Evolutionary conservation across 2,797 vertebrate species (phyloP).

Genomic region (Morelia viridis): DNA sequence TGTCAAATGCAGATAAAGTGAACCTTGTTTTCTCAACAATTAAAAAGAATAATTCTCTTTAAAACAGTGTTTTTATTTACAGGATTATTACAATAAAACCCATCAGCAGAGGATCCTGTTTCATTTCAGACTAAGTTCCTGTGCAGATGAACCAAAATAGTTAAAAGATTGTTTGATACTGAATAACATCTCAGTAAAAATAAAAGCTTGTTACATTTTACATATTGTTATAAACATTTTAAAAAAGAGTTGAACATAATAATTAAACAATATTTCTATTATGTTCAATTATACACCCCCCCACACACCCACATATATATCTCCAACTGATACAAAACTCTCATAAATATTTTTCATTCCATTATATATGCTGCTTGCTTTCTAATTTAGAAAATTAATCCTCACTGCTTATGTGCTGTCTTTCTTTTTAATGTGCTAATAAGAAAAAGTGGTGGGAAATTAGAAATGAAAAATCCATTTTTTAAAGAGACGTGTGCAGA

Average conservation of each 20-base stretch:
- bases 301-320: background rate
- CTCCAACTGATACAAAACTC: background rate
- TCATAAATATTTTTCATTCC: conserved; percentile 18
- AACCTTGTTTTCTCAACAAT: background rate
- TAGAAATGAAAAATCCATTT: conserved; percentile 18
- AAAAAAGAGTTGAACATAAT: background rate
- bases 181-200: background rate
- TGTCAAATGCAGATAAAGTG: background rate
- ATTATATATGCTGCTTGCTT: background rate
- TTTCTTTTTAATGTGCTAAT: conserved; percentile 19
- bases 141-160: background rate
- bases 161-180: conserved; percentile 14
- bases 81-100: background rate
- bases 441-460: conserved; percentile 41
- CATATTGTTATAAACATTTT: background rate
- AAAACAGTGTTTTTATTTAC: background rate
- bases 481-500: conserved; percentile 39
- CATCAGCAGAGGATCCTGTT: background rate
- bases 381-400: conserved; percentile 9
- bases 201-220: background rate
- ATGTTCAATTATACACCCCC: background rate
- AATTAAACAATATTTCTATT: conserved; percentile 18
- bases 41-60: background rate
- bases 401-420: conserved; percentile 3
- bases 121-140: background rate